Conservation (phyloP, 2,113 vertebrate genomes). For the Macroglossus sobrinus region DNA sequence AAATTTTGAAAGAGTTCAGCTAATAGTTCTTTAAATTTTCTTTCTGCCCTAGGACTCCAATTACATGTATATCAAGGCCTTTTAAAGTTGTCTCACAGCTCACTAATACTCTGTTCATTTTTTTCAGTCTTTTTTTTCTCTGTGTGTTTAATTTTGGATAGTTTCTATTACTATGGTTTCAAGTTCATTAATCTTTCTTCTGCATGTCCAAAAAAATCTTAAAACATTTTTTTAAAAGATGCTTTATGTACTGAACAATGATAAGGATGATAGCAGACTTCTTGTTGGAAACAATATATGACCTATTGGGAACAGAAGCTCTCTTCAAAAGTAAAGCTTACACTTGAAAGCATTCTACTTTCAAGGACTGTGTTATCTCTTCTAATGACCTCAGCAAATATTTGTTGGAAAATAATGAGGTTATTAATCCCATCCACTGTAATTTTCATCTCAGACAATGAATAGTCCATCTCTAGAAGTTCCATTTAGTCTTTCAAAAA, state of each 20-base stretch:
- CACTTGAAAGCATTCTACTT: not conserved
- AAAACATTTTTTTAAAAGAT: not conserved
- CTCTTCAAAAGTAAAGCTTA: not conserved
- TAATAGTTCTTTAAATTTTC: slow-evolving; percentile 24
- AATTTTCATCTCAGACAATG: slow-evolving; percentile 2
- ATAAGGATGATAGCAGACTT: not conserved
- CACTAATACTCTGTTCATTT: not conserved
- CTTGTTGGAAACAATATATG: not conserved
- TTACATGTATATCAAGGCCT: not conserved
- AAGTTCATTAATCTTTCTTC: not conserved
- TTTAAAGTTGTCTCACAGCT: not conserved
- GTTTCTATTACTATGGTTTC: not conserved
- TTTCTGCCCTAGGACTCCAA: not conserved
- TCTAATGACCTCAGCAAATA: not conserved
- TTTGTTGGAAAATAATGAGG: not conserved
- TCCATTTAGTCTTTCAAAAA: not conserved
- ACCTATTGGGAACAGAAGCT: not conserved
- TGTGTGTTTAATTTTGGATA: not conserved
- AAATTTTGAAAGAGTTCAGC: not conserved
- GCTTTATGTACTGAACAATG: not conserved
- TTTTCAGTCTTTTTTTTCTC: not conserved
- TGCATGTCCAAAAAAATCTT: not conserved
- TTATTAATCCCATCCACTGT: not conserved
- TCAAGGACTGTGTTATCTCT: not conserved
- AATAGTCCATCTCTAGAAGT: not conserved